Base-by-base conservation (phyloP, 2,888 invertebrate species). In the Lasioglossum leucozonium region DNA sequence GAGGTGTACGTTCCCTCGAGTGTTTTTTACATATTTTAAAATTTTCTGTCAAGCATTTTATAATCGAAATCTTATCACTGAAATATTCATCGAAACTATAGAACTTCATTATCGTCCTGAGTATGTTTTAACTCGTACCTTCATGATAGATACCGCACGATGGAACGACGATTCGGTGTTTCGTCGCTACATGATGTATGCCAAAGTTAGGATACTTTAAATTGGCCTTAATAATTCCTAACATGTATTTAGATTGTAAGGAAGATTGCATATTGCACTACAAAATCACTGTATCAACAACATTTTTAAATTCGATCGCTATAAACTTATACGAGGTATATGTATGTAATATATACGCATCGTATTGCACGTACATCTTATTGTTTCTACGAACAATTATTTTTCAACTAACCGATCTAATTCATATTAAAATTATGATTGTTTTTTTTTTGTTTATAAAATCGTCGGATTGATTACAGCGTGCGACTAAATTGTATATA, bases 61-160 rank as follows among this genome's bases (percentile, higher is more conserved):
- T 81, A 77, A 58, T 78, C 72, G 58, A 51, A 72, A 44, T 72
- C 67, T 77, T 80, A 76, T 79, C 30, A 51, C 65, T 81, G 13
- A 42, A 83, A 81, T 81, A 73, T 67, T 51, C 69, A 26, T 75
- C 44, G 67, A 77, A 77, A 79, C 77, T 40, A 75, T 77, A 58
- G 82, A 69, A 73, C 80, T 86, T 82, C 51, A 55, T 81, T 65
- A 40, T 74, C 74, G n/a, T 74, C 72, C 83, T 80, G 81, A 88
- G 85, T 81, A 76, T 4, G 73, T 72, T 79, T 11, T n/a, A 55
- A 65, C 67, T 77, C 34, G 71, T 65, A 13, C 77, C 8, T 62
- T 71, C 44, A 22, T 51, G 58, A 18, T 74, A 87, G 34, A 69
- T 58, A 72, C 30, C n/a, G 34, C 58, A 62, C 22, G 55, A 65